Percentiles rank a stretch among this genome's conserved stretches.
Evolutionary conservation across 2,888 invertebrate species (phyloP).

Genomic region (Octodonta nipae): DNA sequence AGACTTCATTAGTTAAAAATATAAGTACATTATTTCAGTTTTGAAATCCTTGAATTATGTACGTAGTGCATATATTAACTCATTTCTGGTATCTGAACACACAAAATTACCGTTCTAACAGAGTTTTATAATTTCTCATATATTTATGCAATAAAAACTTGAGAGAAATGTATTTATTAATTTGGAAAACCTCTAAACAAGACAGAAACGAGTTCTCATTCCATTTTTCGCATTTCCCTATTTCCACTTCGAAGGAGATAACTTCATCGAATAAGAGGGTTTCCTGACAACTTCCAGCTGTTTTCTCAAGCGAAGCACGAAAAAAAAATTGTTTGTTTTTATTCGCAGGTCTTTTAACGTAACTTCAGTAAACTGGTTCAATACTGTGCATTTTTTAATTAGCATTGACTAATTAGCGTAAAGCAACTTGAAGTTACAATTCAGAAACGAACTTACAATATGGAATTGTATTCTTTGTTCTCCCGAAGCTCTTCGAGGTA

Average conservation of each 20-base stretch:
- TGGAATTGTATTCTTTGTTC: slow-evolving; percentile 19
- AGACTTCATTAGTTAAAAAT: too few relatives aligned
- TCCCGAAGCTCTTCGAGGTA: slow-evolving; percentile 16
- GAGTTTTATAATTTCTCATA: neutral
- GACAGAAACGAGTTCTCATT: neutral
- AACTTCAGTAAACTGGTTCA: slow-evolving; percentile 16
- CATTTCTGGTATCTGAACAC: too few relatives aligned
- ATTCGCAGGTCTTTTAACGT: slow-evolving; percentile 13
- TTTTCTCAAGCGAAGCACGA: neutral
- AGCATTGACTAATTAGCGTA: slow-evolving; percentile 29
- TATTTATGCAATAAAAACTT: neutral
- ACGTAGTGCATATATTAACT: too few relatives aligned
- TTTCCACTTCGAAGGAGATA: neutral
- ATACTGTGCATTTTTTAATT: slow-evolving; percentile 24
- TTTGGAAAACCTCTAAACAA: neutral
- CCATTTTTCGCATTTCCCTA: neutral
- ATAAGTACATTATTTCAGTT: too few relatives aligned
- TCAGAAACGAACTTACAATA: slow-evolving; percentile 22
- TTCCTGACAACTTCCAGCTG: neutral
- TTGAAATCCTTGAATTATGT: too few relatives aligned
- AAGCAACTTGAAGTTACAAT: slow-evolving; percentile 23
- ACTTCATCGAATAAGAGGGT: neutral
- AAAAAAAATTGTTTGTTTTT: slow-evolving; percentile 13
- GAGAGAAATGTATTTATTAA: neutral
- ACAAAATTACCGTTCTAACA: neutral